Percentiles rank a stretch among this genome's conserved stretches.
Evolutionary conservation across 2,113 vertebrate species (phyloP).

Genomic region (Platanista minor): DNA sequence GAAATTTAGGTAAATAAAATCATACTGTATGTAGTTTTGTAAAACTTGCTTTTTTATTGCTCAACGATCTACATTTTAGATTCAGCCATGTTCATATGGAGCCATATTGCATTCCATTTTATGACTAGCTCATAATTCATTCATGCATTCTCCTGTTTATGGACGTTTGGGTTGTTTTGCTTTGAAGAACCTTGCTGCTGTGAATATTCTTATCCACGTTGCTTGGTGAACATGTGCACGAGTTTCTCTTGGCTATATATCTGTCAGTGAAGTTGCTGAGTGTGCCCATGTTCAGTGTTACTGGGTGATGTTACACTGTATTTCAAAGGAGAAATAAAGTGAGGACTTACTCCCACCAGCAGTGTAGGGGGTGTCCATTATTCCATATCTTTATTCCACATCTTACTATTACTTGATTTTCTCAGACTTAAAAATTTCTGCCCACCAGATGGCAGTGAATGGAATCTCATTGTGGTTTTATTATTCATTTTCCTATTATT

Average conservation of each 20-base stretch:
- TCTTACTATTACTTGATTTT: not conserved
- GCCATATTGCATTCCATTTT: not conserved
- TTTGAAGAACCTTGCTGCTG: not conserved
- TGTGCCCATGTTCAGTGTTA: not conserved
- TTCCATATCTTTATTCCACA: not conserved
- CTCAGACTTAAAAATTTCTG: not conserved
- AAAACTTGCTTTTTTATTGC: not conserved
- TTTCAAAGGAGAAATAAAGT: not conserved
- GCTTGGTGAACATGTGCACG: not conserved
- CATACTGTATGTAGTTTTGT: not conserved
- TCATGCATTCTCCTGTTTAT: not conserved
- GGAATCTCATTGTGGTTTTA: not conserved
- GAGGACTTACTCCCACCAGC: not conserved
- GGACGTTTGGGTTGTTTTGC: not conserved
- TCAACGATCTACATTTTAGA: not conserved
- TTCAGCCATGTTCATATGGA: not conserved
- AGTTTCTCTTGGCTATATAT: not conserved
- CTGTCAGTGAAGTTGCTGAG: not conserved
- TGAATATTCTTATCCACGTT: not conserved
- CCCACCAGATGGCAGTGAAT: not conserved
- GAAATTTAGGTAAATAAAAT: conserved; percentile 14
- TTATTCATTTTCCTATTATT: not conserved
- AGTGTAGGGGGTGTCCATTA: no score
- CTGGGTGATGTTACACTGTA: not conserved
- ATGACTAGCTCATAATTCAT: not conserved